Conservation (phyloP, 2,888 invertebrate genomes). For the Erebia palarica region DNA sequence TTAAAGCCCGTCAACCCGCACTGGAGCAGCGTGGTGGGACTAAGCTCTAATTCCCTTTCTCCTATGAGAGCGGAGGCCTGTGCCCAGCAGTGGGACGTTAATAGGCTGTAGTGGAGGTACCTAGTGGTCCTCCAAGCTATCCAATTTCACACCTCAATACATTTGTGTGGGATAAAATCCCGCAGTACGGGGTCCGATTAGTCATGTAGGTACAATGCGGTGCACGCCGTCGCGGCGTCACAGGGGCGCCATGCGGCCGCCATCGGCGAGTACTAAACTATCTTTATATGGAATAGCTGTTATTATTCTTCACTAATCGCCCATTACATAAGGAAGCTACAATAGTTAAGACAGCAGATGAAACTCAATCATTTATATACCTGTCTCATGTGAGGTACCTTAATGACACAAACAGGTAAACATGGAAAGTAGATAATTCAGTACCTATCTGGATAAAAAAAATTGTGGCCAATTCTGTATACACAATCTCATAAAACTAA, state of each 20-base stretch:
- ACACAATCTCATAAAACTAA: too few relatives aligned
- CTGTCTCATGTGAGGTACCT: too few relatives aligned
- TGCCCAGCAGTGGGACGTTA: too few relatives aligned
- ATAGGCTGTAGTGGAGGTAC: too few relatives aligned
- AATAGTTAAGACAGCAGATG: conserved; percentile 9
- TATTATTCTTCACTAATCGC: conserved; percentile 42
- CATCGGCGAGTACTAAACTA: conserved; percentile 44
- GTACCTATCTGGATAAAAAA: too few relatives aligned
- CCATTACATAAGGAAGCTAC: conserved; percentile 33
- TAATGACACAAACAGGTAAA: too few relatives aligned
- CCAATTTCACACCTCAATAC: conserved; percentile 4
- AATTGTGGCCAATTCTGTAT: too few relatives aligned
- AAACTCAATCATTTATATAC: background rate
- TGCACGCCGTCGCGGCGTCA: conserved; percentile 51
- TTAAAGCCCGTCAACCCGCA: too few relatives aligned
- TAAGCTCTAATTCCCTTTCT: too few relatives aligned
- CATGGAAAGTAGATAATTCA: too few relatives aligned
- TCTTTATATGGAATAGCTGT: conserved; percentile 46
- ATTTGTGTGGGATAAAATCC: conserved; percentile 31
- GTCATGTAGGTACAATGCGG: conserved; percentile 58
- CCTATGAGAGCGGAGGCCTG: too few relatives aligned
- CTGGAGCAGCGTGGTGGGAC: too few relatives aligned
- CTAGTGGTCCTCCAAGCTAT: background rate
- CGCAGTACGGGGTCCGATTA: conserved; percentile 52
- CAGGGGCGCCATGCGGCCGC: conserved; percentile 53